Conservation (phyloP, 2,113 vertebrate genomes). For the Hippocampus mohnikei region DNA sequence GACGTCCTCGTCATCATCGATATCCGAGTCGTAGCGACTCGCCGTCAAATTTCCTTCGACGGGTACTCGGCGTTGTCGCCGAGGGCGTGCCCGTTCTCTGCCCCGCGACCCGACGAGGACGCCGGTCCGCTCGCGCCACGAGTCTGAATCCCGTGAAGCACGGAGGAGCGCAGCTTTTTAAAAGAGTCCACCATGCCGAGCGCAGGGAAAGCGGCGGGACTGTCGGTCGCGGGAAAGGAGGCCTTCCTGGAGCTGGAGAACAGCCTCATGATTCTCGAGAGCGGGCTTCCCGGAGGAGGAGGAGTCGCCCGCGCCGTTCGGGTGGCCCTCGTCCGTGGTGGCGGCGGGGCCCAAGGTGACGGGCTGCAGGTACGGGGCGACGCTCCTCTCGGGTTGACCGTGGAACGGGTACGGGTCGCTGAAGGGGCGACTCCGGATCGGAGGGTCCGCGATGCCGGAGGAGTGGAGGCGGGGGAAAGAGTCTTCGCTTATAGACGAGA, state of each 20-base stretch:
- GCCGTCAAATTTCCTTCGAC: conserved; percentile 51
- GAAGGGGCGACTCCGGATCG: conserved; percentile 48
- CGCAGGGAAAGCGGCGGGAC: conserved; percentile 80
- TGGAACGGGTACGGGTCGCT: conserved; percentile 57
- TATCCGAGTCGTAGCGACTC: conserved; percentile 42
- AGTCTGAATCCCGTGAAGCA: conserved; percentile 86
- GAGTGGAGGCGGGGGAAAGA: conserved; percentile 46
- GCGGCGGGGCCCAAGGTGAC: conserved; percentile 61
- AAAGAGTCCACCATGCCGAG: conserved; percentile 89
- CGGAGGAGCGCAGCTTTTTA: conserved; percentile 88
- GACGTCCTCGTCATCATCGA: conserved; percentile 73
- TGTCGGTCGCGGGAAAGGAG: conserved; percentile 48
- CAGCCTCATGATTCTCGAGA: conserved; percentile 80
- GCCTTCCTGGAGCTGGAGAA: conserved; percentile 80
- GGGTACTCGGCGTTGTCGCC: conserved; percentile 36
- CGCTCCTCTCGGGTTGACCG: conserved; percentile 34
- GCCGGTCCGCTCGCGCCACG: conserved; percentile 58
- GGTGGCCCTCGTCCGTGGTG: conserved; percentile 54
- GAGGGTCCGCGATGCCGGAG: conserved; percentile 50
- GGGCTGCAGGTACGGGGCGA: conserved; percentile 59
- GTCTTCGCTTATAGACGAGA: conserved; percentile 58
- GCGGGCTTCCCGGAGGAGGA: conserved; percentile 65
- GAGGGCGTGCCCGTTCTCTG: conserved; percentile 25
- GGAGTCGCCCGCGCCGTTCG: conserved; percentile 59
- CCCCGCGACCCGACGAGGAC: conserved; percentile 28